Evolutionary conservation across 2,797 vertebrate genomes (phyloP), one percentile per base, ranked within the genome.

Genomic region (Lacerta bilineata): DNA sequence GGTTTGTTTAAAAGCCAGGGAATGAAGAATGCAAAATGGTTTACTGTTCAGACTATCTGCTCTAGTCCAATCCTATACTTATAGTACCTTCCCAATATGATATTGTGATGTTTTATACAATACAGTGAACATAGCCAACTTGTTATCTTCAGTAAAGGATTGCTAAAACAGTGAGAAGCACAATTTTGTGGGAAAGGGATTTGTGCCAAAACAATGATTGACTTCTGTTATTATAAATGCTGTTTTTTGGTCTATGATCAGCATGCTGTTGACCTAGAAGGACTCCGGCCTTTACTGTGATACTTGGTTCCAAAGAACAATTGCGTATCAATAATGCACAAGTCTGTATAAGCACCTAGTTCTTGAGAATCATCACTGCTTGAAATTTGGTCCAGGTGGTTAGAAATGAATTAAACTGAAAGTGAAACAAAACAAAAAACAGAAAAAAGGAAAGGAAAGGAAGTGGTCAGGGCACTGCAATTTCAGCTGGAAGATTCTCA

Each of bases 71-170:
- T 95, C 96, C 96, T 98, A 96, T 98, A 97, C 97, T 97, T 96
- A 97, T 96, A 96, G 95, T 97, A 97, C 95, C 96, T 97, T 97
- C 96, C 97, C 97, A 97, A 95, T 98, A 97, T 98, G 97, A 97
- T 98, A 96, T 98, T 98, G 98, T 98, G 98, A 98, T 98, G 97
- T 98, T 98, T 98, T 97, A 98, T 97, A 98, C 97, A 96, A 97
- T 98, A 97, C 97, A 97, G 97, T 98, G 97, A 98, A 98, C 97
- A 98, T 98, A 98, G 98, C 97, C 97, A 97, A 97, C 97, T 97
- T 98, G 97, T 98, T 98, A 97, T 97, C 96, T 96, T 98, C 97
- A 98, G 98, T 98, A 98, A 98, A 98, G 97, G 96, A 98, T 98
- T 97, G 97, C 97, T 98, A 97, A 98, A 98, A 96, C 96, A 96